Conservation (phyloP, 2,797 vertebrate species). For the Acanthopagrus latus region DNA sequence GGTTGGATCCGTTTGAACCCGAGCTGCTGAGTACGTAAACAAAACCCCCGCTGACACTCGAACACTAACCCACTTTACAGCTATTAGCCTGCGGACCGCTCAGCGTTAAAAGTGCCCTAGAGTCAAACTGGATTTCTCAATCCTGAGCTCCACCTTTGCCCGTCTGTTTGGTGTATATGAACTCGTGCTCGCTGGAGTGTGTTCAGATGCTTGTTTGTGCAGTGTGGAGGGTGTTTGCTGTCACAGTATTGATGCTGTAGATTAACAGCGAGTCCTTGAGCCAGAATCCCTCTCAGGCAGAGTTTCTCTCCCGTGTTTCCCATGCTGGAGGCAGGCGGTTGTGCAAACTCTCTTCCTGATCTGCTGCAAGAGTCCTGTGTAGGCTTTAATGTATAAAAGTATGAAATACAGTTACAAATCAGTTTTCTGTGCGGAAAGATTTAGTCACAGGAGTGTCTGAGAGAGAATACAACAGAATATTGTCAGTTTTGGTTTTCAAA, state of each 20-base stretch:
- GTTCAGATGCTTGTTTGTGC: constrained; percentile 31
- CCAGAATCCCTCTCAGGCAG: constrained; percentile 22
- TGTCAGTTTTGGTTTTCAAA: neutral
- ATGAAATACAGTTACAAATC: constrained; percentile 2
- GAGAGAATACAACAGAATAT: neutral
- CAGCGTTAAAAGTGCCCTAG: constrained; percentile 32
- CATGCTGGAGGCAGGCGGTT: constrained; percentile 45
- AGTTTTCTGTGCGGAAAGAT: neutral
- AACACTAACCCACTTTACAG: constrained; percentile 53
- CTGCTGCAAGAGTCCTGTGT: constrained; percentile 21
- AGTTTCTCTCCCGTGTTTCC: constrained; percentile 41
- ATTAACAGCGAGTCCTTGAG: constrained; percentile 56
- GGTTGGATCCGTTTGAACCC: constrained; percentile 35
- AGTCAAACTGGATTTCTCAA: constrained; percentile 47
- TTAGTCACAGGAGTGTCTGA: neutral
- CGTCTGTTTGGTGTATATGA: neutral
- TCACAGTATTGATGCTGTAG: constrained; percentile 56
- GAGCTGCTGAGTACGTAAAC: constrained; percentile 50
- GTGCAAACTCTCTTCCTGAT: constrained; percentile 46
- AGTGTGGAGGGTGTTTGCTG: constrained; percentile 34
- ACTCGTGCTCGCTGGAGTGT: neutral
- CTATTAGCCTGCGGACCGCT: constrained; percentile 45
- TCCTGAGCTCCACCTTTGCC: neutral
- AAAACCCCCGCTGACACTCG: constrained; percentile 45
- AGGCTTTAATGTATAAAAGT: constrained; percentile 1